Percentiles rank a stretch among this genome's conserved stretches.
phyloP scores from a whole-genome alignment of 2,888 invertebrate genomes.

The Lepeophtheirus nordmannii region DNA sequence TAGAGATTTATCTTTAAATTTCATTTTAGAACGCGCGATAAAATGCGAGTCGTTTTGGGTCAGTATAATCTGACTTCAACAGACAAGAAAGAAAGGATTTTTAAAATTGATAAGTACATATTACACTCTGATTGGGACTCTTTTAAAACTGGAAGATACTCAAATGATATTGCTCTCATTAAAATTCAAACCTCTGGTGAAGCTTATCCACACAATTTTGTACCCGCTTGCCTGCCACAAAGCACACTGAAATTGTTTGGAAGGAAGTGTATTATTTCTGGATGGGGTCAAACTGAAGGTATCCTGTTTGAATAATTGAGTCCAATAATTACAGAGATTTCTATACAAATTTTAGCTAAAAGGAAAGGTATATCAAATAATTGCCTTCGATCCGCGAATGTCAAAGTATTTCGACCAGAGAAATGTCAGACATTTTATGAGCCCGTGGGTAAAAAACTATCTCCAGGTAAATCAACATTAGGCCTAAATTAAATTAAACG shows the following conservation, averaged over 20 bases:
- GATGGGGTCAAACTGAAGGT: slow-evolving; percentile 12
- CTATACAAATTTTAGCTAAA: background rate
- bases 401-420: background rate
- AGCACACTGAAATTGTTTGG: background rate
- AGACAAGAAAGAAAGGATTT: background rate
- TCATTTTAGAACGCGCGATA: background rate
- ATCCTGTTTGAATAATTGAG: too few relatives aligned
- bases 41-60: slow-evolving; percentile 12
- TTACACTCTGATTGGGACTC: slow-evolving; percentile 9
- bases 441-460: background rate
- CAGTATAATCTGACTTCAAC: background rate
- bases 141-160: background rate
- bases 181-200: background rate
- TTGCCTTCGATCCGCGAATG: background rate
- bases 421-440: background rate
- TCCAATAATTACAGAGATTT: too few relatives aligned
- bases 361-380: background rate
- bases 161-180: slow-evolving; percentile 9
- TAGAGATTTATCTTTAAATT: background rate
- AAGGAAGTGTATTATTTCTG: slow-evolving; percentile 5
- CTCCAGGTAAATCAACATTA: background rate
- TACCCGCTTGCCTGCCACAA: background rate
- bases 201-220: background rate
- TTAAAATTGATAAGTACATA: background rate
- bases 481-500: background rate